Conservation (phyloP, 2,113 vertebrate species). For the Craseonycteris thonglongyai region DNA sequence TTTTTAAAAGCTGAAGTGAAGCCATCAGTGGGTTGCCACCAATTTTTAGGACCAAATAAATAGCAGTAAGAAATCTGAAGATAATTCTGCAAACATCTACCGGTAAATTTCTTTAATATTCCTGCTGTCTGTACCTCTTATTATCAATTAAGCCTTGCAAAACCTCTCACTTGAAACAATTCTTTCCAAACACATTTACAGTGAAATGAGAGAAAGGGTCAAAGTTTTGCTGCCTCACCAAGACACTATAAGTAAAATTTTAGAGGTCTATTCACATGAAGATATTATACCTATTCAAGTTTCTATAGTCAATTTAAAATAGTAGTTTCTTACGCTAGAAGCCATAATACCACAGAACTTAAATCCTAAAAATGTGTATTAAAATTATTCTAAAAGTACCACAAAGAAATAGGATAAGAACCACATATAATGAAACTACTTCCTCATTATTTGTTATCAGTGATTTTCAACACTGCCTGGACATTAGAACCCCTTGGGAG, state of each 20-base stretch:
- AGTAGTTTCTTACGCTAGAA: neutral
- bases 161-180: neutral
- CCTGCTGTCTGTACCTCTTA: neutral
- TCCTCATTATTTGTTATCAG: neutral
- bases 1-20: neutral
- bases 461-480: neutral
- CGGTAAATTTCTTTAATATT: neutral
- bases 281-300: neutral
- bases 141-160: neutral
- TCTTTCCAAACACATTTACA: neutral
- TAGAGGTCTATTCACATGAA: neutral
- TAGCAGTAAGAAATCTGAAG: neutral
- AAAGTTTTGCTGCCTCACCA: neutral
- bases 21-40: neutral
- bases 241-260: neutral
- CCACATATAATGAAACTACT: neutral
- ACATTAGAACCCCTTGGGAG: neutral
- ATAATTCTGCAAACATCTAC: neutral
- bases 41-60: neutral
- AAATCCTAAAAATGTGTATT: neutral
- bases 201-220: neutral
- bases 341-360: neutral
- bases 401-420: neutral
- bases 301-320: neutral
- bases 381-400: neutral